phyloP scores from a whole-genome alignment of 2,797 vertebrate species.

The Gallinago nigripennis region DNA sequence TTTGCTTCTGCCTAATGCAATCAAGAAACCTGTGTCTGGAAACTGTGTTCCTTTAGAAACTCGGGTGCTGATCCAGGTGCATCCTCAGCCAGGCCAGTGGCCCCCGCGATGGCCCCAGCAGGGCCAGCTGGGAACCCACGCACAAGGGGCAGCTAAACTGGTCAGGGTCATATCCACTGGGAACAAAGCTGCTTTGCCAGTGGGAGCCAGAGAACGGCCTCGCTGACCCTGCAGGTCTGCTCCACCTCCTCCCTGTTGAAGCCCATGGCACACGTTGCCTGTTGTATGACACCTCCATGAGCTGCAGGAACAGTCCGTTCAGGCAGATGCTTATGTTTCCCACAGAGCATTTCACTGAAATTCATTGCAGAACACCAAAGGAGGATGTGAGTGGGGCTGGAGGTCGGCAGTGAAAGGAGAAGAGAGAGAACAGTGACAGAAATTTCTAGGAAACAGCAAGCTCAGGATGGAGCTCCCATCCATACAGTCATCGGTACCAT shows the following conservation, averaged over 20 bases:
- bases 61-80: neutral
- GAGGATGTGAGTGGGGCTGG: neutral
- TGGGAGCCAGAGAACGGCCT: neutral
- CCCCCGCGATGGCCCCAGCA: neutral
- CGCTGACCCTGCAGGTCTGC: neutral
- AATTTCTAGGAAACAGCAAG: neutral
- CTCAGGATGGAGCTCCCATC: neutral
- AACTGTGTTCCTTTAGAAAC: neutral
- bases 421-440: neutral
- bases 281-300: too few species aligned
- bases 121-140: neutral
- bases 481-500: fast-evolving
- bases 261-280: too few species aligned
- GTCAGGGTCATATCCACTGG: neutral
- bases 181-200: neutral
- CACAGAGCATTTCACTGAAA: neutral
- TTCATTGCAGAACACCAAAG: neutral
- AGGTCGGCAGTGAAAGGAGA: neutral
- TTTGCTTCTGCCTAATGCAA: slow-evolving; percentile 62
- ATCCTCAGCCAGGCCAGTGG: neutral
- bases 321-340: neutral
- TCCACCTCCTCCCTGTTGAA: neutral
- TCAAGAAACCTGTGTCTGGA: neutral
- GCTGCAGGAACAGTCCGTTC: too few species aligned
- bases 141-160: neutral